A percentile compares a stretch with the other conserved stretches of the same genome.
These are phyloP conservation scores for Macaca mulatta DNA, from an alignment of 2,113 vertebrate genomes.

Conservation along the genomic window DNA sequence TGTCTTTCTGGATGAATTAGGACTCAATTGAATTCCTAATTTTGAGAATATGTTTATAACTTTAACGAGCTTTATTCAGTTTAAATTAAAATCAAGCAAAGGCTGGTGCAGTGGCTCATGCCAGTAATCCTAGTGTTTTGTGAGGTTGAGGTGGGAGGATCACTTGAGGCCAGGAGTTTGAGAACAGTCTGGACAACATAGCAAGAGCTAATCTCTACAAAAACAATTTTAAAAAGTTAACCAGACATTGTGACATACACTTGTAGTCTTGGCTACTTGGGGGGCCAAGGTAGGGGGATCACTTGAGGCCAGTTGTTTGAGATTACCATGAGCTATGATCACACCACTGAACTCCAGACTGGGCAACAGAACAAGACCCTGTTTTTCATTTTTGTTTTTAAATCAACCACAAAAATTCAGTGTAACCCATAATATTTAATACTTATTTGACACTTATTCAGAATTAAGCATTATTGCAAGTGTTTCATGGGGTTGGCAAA, in stretches of 20 bases:
- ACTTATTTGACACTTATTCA: not conserved
- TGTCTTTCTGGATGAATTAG: not conserved
- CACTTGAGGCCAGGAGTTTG: not conserved
- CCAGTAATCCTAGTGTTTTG: not conserved
- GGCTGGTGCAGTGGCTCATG: not conserved
- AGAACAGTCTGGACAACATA: not conserved
- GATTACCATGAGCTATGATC: not conserved
- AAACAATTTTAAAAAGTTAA: not conserved
- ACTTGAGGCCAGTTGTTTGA: not conserved
- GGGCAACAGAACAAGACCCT: not conserved
- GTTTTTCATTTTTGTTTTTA: too few relatives aligned
- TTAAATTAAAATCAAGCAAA: slow-evolving; percentile 18
- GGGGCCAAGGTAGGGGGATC: not conserved
- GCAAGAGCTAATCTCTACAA: not conserved
- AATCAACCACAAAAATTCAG: not conserved
- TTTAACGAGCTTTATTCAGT: not conserved
- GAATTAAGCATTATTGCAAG: not conserved
- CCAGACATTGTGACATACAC: not conserved
- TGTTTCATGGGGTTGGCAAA: not conserved
- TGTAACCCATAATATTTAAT: not conserved
- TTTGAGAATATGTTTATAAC: not conserved
- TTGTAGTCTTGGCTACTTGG: not conserved
- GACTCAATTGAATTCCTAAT: not conserved
- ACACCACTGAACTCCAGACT: not conserved
- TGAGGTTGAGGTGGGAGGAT: not conserved